Percentiles rank a stretch among this genome's conserved stretches.
These are phyloP conservation scores for Colletes collaris DNA, from an alignment of 2,888 invertebrate species.

Conservation along the genomic window DNA sequence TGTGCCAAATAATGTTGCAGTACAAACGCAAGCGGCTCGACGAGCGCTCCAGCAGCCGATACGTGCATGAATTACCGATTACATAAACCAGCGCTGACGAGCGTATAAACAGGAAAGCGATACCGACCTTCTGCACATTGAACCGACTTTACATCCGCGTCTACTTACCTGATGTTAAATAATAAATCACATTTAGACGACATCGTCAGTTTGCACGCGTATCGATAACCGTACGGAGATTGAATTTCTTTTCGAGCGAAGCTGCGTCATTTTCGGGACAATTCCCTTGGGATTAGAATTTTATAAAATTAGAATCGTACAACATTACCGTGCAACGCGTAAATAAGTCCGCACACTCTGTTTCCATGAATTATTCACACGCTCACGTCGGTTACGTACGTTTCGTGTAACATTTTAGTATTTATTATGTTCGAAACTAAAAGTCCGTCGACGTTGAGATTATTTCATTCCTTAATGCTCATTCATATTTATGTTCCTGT, in stretches of 20 bases:
- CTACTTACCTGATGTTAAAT: neutral
- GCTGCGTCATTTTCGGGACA: too few species aligned
- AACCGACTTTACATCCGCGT: neutral
- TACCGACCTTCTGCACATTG: slow-evolving; percentile 14
- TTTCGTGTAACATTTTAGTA: too few species aligned
- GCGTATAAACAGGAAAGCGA: slow-evolving; percentile 31
- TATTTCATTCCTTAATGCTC: too few species aligned
- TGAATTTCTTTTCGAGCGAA: too few species aligned
- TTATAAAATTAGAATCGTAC: neutral
- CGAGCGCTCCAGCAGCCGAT: neutral
- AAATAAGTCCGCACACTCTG: neutral
- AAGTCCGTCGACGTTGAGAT: too few species aligned
- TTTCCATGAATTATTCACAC: neutral
- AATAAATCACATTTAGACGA: neutral
- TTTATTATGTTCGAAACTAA: too few species aligned
- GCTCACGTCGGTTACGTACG: too few species aligned
- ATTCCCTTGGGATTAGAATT: neutral
- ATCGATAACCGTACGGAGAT: too few species aligned
- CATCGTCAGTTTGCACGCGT: neutral
- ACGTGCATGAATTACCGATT: slow-evolving; percentile 9
- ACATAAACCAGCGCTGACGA: slow-evolving; percentile 22
- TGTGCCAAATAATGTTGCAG: neutral
- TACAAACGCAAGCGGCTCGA: neutral
- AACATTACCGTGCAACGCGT: too few species aligned
- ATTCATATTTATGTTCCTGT: too few species aligned